Conservation (phyloP, 1,140 invertebrate genomes). For the Scaptomyza hsui region DNA sequence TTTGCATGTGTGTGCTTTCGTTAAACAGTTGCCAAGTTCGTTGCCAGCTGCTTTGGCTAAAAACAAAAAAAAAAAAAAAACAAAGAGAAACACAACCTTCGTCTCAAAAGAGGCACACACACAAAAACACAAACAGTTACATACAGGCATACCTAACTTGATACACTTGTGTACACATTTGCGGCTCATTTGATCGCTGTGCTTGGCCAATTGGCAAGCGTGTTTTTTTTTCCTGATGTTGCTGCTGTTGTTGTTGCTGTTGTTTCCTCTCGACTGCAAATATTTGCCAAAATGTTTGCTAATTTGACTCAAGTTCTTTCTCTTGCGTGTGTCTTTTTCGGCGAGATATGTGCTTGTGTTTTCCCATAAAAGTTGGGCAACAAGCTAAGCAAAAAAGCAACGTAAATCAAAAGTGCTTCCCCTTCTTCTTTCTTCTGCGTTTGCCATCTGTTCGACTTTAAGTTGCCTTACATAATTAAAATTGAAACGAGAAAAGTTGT, state of each 20-base stretch:
- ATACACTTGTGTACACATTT: conserved; percentile 69
- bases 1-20: neutral
- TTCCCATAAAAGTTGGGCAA: conserved; percentile 8
- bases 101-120: conserved; percentile 20
- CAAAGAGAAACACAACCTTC: conserved; percentile 6
- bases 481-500: conserved; percentile 28
- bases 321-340: neutral
- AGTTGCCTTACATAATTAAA: conserved; percentile 32
- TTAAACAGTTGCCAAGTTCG: conserved; percentile 57
- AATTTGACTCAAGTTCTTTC: conserved; percentile 65
- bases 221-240: too few species aligned
- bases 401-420: conserved; percentile 12
- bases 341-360: neutral
- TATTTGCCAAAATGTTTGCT: conserved; percentile 70
- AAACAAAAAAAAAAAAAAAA: conserved; percentile 14
- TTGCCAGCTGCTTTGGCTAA: conserved; percentile 32
- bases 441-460: neutral
- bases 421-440: neutral
- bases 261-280: conserved; percentile 61
- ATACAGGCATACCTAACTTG: neutral
- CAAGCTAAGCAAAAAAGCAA: conserved; percentile 21
- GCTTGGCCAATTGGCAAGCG: conserved; percentile 64
- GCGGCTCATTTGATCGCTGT: conserved; percentile 75
- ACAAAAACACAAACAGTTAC: conserved; percentile 5
- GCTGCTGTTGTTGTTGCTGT: neutral